A percentile compares a stretch with the other conserved stretches of the same genome.
phyloP scores from a whole-genome alignment of 2,888 invertebrate genomes.

The Dascillus cervinus region DNA sequence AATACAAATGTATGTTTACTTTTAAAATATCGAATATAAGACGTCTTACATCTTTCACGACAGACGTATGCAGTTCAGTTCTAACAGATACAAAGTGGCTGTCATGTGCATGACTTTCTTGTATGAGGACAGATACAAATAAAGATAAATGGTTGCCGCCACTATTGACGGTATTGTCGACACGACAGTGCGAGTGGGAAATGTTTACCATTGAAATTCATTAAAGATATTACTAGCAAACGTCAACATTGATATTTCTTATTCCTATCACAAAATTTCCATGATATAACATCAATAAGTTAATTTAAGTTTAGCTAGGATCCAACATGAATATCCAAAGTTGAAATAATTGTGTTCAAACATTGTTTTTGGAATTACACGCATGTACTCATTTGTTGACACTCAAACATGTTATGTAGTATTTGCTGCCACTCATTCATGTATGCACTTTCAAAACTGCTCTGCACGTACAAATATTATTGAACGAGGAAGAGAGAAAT shows the following conservation, averaged over 20 bases:
- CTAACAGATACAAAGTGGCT: constrained; percentile 22
- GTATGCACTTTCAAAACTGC: too few relatives aligned
- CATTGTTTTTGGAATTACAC: not conserved
- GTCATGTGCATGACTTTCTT: constrained; percentile 21
- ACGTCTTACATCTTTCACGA: too few relatives aligned
- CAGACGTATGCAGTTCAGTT: constrained; percentile 18
- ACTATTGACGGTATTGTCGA: constrained; percentile 19
- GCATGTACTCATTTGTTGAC: not conserved
- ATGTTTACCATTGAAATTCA: constrained; percentile 11
- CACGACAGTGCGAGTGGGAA: constrained; percentile 12
- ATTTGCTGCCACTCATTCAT: too few relatives aligned
- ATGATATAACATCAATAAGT: not conserved
- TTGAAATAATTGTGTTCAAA: constrained; percentile 3
- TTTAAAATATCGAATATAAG: too few relatives aligned
- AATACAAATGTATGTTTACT: too few relatives aligned
- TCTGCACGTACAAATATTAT: too few relatives aligned
- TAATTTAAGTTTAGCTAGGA: constrained; percentile 1
- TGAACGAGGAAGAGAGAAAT: too few relatives aligned
- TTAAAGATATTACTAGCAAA: constrained; percentile 9
- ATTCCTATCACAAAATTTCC: constrained; percentile 4
- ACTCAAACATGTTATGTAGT: not conserved
- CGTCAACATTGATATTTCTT: constrained; percentile 12
- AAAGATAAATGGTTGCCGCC: constrained; percentile 20
- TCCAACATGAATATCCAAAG: constrained; percentile 1
- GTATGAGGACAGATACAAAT: constrained; percentile 22